Evolutionary conservation across 2,113 vertebrate genomes (phyloP).

Genomic region (western clawed frog (Xenopus tropicalis)): UCB_Xtro_10.0 CM004451.2:60022501-60023000

Average conservation of each 20-base stretch:
- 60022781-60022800: neutral
- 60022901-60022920: no score
- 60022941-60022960: no score
- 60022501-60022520: no score
- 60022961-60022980: no score
- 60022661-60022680: neutral
- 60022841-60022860: no score
- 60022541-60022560: no score
- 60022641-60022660: neutral
- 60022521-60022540: no score
- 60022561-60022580: neutral
- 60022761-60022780: neutral
- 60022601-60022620: neutral
- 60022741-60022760: neutral
- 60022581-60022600: neutral
- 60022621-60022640: neutral
- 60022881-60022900: no score
- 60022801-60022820: neutral
- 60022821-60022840: no score
- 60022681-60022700: conserved; percentile 1
- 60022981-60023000: no score
- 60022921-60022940: no score
- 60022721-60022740: neutral
- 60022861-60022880: no score
- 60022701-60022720: neutral